Evolutionary conservation across 2,113 vertebrate species (phyloP), one percentile per base, ranked within the genome.

Genomic region (Seriola quinqueradiata): DNA sequence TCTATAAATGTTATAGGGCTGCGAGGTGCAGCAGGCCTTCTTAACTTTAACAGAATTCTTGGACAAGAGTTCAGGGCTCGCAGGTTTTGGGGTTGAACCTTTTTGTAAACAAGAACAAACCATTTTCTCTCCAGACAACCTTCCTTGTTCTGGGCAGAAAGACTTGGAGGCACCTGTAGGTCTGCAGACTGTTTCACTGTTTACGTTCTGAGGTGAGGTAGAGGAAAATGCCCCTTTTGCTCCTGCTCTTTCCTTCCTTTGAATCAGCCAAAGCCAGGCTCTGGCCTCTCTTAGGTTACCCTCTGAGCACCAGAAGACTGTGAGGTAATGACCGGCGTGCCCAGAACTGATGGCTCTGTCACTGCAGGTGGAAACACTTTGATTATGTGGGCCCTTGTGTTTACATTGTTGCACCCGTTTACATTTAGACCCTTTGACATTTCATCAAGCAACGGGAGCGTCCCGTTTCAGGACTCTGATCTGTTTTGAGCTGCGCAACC

Each of bases 361-460:
- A 78, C 81, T 76, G 85, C 88, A 92, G 89, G 90, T 94, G 93
- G 90, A 94, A 94, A 94, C 88, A 85, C 88, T 90, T 90, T 93
- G 87, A 94, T 93, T 91, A 85, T 76, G 76, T 55, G 79, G 82
- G 89, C 76, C 84, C 50, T 34, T 3, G 50, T 93, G 93, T 92
- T 93, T 93, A 88, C 81, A 81, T 82, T 83, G 77, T 88, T 86
- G 81, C 85, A 71, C 70, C 60, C 72, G 38, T 81, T 87, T 86
- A 75, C 77, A 87, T 90, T 92, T 82, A 83, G 81, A 76, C 81
- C 81, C 83, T 87, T 80, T 85, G 85, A 84, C 89, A 80, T 87
- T 90, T 89, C 88, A 81, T 84, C 88, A 86, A 76, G 82, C 75
- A 36, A 12, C 6, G 7, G 59, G 38, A 81, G 91, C 63, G 74